phyloP scores from a whole-genome alignment of 2,113 vertebrate species.

The Chelonoidis abingdonii region DNA sequence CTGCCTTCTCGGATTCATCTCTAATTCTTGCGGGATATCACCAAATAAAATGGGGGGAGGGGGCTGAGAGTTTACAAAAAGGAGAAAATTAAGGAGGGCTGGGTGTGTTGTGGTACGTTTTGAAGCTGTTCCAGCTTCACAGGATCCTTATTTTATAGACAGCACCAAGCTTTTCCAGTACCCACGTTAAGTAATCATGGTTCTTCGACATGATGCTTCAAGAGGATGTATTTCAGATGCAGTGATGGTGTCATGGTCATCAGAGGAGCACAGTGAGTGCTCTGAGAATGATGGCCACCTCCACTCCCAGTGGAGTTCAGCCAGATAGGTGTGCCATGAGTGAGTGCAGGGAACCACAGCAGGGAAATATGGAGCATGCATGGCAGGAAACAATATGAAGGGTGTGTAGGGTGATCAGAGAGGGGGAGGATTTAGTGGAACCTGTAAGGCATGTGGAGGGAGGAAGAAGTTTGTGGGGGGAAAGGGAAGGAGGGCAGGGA shows the following conservation, averaged over 20 bases:
- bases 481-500: neutral
- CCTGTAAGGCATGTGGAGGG: neutral
- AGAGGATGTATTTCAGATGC: neutral
- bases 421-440: neutral
- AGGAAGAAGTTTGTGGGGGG: neutral
- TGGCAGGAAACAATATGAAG: neutral
- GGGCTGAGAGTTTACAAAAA: neutral
- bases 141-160: neutral
- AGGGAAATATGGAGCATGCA: neutral
- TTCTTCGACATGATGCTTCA: neutral
- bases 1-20: neutral
- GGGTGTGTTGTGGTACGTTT: neutral
- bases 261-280: too few relatives aligned
- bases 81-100: neutral
- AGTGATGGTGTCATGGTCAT: neutral
- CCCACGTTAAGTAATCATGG: neutral
- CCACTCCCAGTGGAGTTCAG: neutral
- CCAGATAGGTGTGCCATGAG: neutral
- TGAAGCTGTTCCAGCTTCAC: neutral
- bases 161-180: neutral
- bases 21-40: neutral
- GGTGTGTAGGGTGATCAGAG: neutral
- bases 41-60: neutral
- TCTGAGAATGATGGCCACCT: neutral
- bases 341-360: neutral